Percentiles rank a stretch among this genome's conserved stretches.
Evolutionary conservation across 2,888 invertebrate species (phyloP).

Genomic region (Apantesis nais): DNA sequence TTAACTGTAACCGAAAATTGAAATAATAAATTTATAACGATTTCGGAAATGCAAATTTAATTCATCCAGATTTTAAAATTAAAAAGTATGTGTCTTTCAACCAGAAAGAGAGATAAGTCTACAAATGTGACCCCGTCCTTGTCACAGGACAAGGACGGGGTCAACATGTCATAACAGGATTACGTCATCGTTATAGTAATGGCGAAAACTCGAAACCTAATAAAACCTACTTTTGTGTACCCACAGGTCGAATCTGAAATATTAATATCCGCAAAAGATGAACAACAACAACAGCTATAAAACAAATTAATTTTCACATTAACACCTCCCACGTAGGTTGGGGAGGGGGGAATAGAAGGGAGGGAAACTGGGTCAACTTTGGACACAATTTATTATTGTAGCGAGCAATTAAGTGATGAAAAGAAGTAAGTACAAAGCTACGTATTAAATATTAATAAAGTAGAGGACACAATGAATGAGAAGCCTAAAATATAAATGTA

Average conservation of each 20-base stretch:
- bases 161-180: not conserved
- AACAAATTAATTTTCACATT: conserved; percentile 45
- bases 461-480: not conserved
- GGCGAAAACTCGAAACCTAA: not conserved
- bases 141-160: not conserved
- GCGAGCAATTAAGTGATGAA: conserved; percentile 38
- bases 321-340: conserved; percentile 30
- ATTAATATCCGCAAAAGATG: conserved; percentile 18
- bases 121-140: not conserved
- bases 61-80: not conserved
- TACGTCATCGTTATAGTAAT: not conserved
- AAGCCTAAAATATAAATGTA: not conserved
- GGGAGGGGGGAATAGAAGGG: conserved; percentile 3
- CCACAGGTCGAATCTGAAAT: not conserved
- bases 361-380: conserved; percentile 46
- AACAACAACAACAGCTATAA: conserved; percentile 43
- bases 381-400: conserved; percentile 42
- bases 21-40: not conserved
- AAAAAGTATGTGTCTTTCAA: not conserved
- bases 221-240: not conserved
- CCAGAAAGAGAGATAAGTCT: not conserved
- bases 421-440: conserved; percentile 19
- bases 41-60: not conserved
- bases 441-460: conserved; percentile 17
- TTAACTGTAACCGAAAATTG: not conserved